Evolutionary conservation across 2,113 vertebrate species (phyloP).

Genomic region (Argyrosomus japonicus): DNA sequence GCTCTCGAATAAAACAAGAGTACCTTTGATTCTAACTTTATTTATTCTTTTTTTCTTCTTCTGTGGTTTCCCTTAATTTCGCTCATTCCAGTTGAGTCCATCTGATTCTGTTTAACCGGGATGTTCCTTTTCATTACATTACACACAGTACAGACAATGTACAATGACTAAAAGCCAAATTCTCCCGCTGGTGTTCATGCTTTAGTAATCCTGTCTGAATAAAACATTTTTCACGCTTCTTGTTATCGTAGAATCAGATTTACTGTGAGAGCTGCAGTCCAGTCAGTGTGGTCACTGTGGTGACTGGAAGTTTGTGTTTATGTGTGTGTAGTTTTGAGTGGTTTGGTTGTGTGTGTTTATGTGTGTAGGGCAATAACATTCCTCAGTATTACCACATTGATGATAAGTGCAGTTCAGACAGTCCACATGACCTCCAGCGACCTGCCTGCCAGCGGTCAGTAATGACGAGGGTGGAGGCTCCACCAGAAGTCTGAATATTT

Average conservation of each 20-base stretch:
- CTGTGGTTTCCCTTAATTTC: background rate
- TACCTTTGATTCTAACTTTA: background rate
- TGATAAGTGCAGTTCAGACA: conserved; percentile 25
- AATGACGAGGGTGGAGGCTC: conserved; percentile 9
- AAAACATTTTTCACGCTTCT: background rate
- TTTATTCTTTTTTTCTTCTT: background rate
- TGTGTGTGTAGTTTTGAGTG: conserved; percentile 1
- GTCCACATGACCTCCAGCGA: conserved; percentile 19
- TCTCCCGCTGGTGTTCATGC: background rate
- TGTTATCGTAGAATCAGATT: conserved; percentile 6
- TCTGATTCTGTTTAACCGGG: background rate
- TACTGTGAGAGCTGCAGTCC: background rate
- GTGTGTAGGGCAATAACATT: conserved; percentile 7
- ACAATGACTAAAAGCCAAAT: background rate
- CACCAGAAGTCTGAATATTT: background rate
- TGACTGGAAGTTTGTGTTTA: background rate
- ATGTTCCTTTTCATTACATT: background rate
- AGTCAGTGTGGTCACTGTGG: background rate
- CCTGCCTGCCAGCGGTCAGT: conserved; percentile 17
- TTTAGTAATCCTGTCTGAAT: background rate
- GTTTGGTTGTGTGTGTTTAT: background rate
- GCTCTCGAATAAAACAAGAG: too few species aligned
- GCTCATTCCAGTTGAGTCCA: background rate
- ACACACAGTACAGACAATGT: background rate
- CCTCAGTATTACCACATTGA: conserved; percentile 11